Conservation (phyloP, 23 tunicate species). For the Pegea sp. region DNA sequence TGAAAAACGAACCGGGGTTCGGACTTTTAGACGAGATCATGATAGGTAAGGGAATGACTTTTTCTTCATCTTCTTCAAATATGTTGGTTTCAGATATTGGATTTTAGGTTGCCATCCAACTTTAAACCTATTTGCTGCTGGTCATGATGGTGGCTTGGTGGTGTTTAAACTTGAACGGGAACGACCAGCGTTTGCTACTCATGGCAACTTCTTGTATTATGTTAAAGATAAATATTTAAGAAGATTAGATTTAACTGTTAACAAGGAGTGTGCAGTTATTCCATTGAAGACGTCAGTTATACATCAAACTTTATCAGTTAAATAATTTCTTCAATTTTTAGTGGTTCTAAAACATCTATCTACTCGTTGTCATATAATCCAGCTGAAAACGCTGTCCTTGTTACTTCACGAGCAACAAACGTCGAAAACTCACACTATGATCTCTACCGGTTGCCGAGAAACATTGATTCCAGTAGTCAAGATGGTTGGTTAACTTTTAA, state of each 20-base stretch:
- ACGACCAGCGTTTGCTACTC: conserved; percentile 84
- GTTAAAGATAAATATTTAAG: conserved; percentile 91
- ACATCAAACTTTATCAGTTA: not conserved
- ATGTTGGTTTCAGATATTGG: conserved; percentile 45
- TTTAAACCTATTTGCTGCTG: conserved; percentile 92
- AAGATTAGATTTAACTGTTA: conserved; percentile 63
- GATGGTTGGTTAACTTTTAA: conserved; percentile 35
- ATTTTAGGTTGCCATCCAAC: conserved; percentile 87
- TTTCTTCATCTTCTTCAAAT: not conserved
- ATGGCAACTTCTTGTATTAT: conserved; percentile 75
- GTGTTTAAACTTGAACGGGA: conserved; percentile 90
- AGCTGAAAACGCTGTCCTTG: conserved; percentile 82
- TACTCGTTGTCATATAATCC: conserved; percentile 83
- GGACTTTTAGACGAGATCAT: conserved; percentile 86
- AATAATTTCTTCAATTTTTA: conserved; percentile 1
- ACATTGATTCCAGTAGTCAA: conserved; percentile 62
- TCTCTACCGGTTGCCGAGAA: conserved; percentile 78
- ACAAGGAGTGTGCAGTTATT: conserved; percentile 73
- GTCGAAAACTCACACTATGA: conserved; percentile 91
- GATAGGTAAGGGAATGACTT: conserved; percentile 80
- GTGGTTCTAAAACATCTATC: conserved; percentile 43
- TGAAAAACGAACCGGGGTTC: conserved; percentile 76
- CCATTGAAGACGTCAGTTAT: conserved; percentile 51
- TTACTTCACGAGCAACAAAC: conserved; percentile 76
- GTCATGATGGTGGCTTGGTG: conserved; percentile 89